Percentiles rank a stretch among this genome's conserved stretches.
Conservation (phyloP, 2,113 vertebrate genomes). For the Rattus rattus region DNA sequence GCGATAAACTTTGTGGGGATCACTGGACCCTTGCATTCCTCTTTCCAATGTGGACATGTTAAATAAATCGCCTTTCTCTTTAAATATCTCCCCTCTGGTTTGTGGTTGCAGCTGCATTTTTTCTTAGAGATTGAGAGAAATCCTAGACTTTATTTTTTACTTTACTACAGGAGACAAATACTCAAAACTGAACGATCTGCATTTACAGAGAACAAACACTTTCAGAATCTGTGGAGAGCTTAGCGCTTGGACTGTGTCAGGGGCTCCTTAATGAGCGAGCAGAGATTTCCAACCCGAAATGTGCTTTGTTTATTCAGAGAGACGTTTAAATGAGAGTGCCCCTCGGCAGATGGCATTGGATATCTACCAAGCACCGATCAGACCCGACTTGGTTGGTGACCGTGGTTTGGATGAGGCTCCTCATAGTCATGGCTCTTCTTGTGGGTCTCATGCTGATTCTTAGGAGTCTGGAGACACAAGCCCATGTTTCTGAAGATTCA, state of each 20-base stretch:
- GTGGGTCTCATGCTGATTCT: background rate
- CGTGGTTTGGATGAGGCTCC: background rate
- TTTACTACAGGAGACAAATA: background rate
- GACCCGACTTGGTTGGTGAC: background rate
- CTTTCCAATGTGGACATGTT: background rate
- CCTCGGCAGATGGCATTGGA: background rate
- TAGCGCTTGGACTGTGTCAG: rapidly evolving
- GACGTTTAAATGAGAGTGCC: background rate
- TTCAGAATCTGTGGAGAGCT: background rate
- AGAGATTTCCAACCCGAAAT: background rate
- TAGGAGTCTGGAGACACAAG: background rate
- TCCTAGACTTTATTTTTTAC: background rate
- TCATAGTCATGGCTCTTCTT: background rate
- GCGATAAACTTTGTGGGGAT: background rate
- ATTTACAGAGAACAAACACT: background rate
- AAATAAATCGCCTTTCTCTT: background rate
- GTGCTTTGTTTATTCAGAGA: background rate
- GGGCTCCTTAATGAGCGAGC: background rate
- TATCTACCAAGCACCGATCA: background rate
- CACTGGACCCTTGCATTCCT: background rate
- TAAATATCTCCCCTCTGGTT: background rate
- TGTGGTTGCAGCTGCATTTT: background rate
- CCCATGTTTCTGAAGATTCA: background rate
- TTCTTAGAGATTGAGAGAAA: background rate
- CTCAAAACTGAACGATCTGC: background rate